phyloP scores from a whole-genome alignment of 2,113 vertebrate genomes.

The Thunnus maccoyii region DNA sequence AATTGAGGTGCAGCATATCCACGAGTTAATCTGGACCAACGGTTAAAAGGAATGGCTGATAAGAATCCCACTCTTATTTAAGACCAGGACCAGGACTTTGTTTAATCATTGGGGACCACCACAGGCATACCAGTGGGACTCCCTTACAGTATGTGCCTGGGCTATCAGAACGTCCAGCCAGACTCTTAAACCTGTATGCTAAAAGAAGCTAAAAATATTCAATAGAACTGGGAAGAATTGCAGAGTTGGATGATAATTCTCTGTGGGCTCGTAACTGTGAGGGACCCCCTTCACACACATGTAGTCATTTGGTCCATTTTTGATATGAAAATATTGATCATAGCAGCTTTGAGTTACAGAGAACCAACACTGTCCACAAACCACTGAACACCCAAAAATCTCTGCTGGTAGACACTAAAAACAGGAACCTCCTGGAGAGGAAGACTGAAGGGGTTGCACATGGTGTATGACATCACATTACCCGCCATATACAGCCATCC shows the following conservation, averaged over 20 bases:
- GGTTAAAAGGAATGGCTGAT: background rate
- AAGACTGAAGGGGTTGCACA: background rate
- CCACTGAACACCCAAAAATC: too few relatives aligned
- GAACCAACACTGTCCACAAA: too few relatives aligned
- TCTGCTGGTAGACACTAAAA: background rate
- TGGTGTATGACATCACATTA: background rate
- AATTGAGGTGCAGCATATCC: background rate
- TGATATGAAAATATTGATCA: background rate
- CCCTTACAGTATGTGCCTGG: background rate
- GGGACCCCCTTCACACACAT: background rate
- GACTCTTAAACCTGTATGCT: background rate
- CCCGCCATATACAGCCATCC: too few relatives aligned
- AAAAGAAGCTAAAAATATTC: background rate
- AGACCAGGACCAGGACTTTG: background rate
- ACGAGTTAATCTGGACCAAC: background rate
- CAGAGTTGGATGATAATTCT: background rate
- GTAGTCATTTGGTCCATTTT: background rate
- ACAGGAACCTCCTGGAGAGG: background rate
- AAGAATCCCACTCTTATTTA: background rate
- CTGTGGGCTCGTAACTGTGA: background rate
- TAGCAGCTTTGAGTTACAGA: background rate
- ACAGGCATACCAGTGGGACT: background rate
- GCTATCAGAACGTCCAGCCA: background rate
- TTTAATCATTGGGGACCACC: background rate
- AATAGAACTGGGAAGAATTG: background rate